Evolutionary conservation across 2,888 invertebrate genomes (phyloP).

Genomic region (Agrilus biguttatus): DNA sequence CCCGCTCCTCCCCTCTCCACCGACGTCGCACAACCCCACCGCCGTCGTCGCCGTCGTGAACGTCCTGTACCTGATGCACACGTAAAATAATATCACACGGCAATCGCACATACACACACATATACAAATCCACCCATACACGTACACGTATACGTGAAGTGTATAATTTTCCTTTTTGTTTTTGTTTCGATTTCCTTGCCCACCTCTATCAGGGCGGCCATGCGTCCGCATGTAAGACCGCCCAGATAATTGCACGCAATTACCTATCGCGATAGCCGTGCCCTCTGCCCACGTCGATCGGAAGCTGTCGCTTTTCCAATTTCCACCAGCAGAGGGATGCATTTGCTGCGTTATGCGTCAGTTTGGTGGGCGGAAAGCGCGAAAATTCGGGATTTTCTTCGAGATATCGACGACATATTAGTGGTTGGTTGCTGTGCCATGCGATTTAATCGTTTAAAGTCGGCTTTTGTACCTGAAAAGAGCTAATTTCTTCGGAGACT

Average conservation of each 20-base stretch:
- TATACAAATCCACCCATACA: constrained; percentile 2
- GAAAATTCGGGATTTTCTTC: background rate
- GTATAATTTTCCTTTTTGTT: constrained; percentile 30
- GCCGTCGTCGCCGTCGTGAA: constrained; percentile 2
- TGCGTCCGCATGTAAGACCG: constrained; percentile 33
- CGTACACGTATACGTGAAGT: background rate
- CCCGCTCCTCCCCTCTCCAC: constrained; percentile 18
- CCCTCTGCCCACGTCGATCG: constrained; percentile 16
- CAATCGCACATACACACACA: too few species aligned
- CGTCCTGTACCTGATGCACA: constrained; percentile 13
- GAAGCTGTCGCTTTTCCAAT: constrained; percentile 1
- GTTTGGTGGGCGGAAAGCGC: too few species aligned
- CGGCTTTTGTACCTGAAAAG: too few species aligned
- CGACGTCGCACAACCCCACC: constrained; percentile 9
- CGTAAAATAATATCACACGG: constrained; percentile 25
- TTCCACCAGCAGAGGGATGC: background rate
- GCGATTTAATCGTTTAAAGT: too few species aligned
- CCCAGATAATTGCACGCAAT: constrained; percentile 35
- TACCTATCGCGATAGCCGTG: constrained; percentile 22
- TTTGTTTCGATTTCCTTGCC: constrained; percentile 31
- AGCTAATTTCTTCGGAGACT: too few species aligned
- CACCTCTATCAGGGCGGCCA: constrained; percentile 35
- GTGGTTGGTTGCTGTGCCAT: too few species aligned
- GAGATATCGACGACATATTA: too few species aligned
- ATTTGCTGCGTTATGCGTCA: too few species aligned